Evolutionary conservation across 2,888 invertebrate genomes (phyloP).

Genomic region (Tachina fera): DNA sequence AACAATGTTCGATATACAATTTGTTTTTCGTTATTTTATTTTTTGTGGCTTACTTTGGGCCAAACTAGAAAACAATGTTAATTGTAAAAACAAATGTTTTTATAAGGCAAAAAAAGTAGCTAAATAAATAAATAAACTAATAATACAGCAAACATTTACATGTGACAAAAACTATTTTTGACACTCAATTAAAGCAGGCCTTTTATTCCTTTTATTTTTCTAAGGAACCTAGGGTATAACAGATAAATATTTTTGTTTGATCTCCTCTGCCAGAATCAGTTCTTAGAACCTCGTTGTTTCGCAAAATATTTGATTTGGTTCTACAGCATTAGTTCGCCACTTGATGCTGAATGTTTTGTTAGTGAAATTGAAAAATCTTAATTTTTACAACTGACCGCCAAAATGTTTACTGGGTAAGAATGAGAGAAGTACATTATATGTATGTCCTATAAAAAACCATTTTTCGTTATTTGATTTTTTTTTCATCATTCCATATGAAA

Average conservation of each 20-base stretch:
- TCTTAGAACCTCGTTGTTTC: no score
- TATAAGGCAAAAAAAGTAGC: background rate
- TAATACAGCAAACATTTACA: background rate
- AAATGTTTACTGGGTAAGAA: constrained; percentile 14
- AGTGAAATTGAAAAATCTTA: no score
- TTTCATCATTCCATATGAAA: background rate
- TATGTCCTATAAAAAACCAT: constrained; percentile 48
- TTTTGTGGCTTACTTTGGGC: background rate
- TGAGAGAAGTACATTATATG: constrained; percentile 17
- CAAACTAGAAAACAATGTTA: constrained; percentile 14
- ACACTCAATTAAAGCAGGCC: no score
- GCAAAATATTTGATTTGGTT: no score
- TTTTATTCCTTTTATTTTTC: no score
- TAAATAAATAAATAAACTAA: background rate
- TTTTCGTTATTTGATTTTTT: constrained; percentile 45
- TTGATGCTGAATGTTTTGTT: no score
- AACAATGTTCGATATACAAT: constrained; percentile 41
- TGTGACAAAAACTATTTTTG: no score
- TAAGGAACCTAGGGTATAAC: no score
- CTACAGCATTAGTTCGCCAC: background rate
- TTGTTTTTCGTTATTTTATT: background rate
- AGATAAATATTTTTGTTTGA: no score
- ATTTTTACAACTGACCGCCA: no score
- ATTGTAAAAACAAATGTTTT: constrained; percentile 8
- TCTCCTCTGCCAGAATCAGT: no score